Conservation (phyloP, 2,888 invertebrate genomes). For the Latrodectus hesperus region DNA sequence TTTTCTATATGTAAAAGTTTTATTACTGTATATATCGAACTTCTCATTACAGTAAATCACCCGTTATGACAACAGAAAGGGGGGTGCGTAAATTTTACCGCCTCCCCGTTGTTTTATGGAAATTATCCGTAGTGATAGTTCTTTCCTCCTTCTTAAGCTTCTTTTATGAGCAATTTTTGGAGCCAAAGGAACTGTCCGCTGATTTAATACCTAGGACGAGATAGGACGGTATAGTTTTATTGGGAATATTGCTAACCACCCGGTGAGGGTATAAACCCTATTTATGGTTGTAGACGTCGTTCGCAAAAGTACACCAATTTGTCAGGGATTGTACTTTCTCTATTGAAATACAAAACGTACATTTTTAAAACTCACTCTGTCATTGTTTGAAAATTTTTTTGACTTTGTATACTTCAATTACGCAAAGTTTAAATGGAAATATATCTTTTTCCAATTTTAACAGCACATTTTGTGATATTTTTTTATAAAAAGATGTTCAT, state of each 20-base stretch:
- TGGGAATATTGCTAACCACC: neutral
- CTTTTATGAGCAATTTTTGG: neutral
- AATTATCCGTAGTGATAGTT: constrained; percentile 28
- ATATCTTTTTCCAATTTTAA: too few relatives aligned
- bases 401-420: too few relatives aligned
- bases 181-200: neutral
- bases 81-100: constrained; percentile 36
- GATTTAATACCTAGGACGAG: neutral
- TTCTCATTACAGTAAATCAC: constrained; percentile 56
- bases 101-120: constrained; percentile 34
- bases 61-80: constrained; percentile 27
- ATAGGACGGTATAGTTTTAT: neutral
- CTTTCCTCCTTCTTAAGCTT: constrained; percentile 12
- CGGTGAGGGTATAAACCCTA: neutral
- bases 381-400: too few relatives aligned
- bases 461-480: too few relatives aligned
- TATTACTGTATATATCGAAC: constrained; percentile 41
- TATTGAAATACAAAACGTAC: too few relatives aligned
- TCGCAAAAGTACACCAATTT: neutral
- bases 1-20: constrained; percentile 31
- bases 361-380: too few relatives aligned
- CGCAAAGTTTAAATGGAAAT: too few relatives aligned
- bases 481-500: too few relatives aligned
- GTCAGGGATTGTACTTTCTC: too few relatives aligned
- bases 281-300: neutral